These are phyloP conservation scores for Propithecus perrieri DNA, from an alignment of 2,797 vertebrate species.

Conservation along the genomic window DNA sequence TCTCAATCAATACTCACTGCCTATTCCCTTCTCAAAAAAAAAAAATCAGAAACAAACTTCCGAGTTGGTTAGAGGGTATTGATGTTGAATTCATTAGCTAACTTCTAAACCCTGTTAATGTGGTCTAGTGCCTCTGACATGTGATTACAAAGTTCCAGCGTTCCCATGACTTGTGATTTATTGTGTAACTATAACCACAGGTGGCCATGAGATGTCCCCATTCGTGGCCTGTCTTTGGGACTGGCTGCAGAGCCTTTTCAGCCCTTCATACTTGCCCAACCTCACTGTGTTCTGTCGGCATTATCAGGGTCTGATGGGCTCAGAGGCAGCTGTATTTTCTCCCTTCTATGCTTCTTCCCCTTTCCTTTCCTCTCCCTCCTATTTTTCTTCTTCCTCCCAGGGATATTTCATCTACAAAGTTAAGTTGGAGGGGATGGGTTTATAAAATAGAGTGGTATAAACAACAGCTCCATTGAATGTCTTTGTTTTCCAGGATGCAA, in stretches of 20 bases:
- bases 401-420: not conserved
- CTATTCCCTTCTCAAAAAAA: not conserved
- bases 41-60: not conserved
- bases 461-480: not conserved
- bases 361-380: not conserved
- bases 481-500: not conserved
- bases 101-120: conserved; percentile 25
- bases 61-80: not conserved
- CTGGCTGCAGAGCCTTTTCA: not conserved
- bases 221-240: not conserved
- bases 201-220: not conserved
- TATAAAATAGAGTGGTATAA: not conserved
- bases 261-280: not conserved
- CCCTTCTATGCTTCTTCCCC: not conserved
- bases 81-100: conserved; percentile 43
- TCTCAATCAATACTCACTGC: not conserved
- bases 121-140: conserved; percentile 10
- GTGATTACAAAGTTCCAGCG: not conserved
- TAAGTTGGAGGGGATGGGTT: not conserved
- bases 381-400: not conserved
- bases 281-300: not conserved
- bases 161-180: conserved; percentile 41
- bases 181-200: not conserved
- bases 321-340: not conserved
- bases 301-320: not conserved